Evolutionary conservation across 2,113 vertebrate genomes (phyloP).

Genomic region (Pedetes capensis): DNA sequence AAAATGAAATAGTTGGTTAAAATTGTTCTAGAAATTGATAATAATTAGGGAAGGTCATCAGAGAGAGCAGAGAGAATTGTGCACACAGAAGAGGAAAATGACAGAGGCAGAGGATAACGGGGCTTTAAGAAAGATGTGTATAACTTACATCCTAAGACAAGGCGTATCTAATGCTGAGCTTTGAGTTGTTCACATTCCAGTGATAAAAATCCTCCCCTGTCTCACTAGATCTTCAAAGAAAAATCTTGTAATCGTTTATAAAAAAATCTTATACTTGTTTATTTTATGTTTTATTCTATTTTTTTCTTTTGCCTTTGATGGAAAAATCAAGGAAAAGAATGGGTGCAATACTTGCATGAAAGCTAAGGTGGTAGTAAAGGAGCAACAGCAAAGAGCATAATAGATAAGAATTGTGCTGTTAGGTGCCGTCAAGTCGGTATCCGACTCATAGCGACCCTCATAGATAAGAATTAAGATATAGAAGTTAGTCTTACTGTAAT

Average conservation of each 20-base stretch:
- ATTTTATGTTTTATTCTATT: neutral
- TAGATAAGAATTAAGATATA: neutral
- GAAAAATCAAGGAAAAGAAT: neutral
- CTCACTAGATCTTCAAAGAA: neutral
- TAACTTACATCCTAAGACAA: neutral
- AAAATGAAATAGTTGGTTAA: neutral
- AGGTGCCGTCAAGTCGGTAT: too few relatives aligned
- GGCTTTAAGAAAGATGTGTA: accelerated
- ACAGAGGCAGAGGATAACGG: too few relatives aligned
- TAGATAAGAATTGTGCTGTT: too few relatives aligned
- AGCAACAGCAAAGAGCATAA: neutral
- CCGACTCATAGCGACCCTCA: too few relatives aligned
- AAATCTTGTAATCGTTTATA: neutral
- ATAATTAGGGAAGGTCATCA: neutral
- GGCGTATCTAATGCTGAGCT: neutral
- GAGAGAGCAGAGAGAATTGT: neutral
- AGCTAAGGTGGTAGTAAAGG: neutral
- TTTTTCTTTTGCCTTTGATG: neutral
- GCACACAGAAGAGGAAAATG: neutral
- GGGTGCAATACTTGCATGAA: neutral
- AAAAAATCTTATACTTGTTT: neutral
- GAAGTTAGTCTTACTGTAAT: neutral
- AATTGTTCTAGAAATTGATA: neutral
- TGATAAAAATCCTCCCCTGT: neutral
- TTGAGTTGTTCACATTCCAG: neutral